Base-by-base conservation (phyloP, 2,797 vertebrate genomes). In the Malurus leucopterus region DNA sequence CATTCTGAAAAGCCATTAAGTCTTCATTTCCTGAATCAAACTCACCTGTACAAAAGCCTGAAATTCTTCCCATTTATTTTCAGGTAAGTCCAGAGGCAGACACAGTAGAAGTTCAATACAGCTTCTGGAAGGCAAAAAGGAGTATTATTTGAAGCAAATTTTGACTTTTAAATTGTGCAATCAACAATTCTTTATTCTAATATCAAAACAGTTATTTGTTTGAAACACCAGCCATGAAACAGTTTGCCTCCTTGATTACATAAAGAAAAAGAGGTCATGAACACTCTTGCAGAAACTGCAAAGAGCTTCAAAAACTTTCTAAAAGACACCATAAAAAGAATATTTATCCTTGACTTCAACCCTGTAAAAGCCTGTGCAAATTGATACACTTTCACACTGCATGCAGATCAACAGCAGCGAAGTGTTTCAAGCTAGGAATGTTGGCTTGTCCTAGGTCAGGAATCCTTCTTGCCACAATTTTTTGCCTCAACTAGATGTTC, bases 81-180 rank as follows among this genome's bases (percentile, higher is more conserved):
- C 97, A 93, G 98, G 98, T 94, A 99, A 92, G 22, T 98, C 98
- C 97, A 98, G 95, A 85, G 98, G 98, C 85, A 99, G 89, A 57
- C 98, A 99, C 13, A 99, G 95, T 51, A 99, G 92, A 94, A 99
- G 98, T 96, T 99, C 99, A 95, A 98, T 97, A 97, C 98, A 99
- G 96, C 98, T 99, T 98, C 99, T 99, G 96, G 54, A 95, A 84
- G 83, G 81, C 62, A 96, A 93, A 93, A 6, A 8, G 22, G 9
- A 92, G 13, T 51, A 71, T 58, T 76, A 92, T 54, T 65, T 10
- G 21, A 92, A 4, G 54, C 13, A 76, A 51, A 44, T 73, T 70
- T 70, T 49, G 34, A 14, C 40, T 16, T 26, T 70, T 51, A 62
- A 81, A 53, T 44, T 2, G 6, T 40, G 29, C 29, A 44, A 84